Conservation (phyloP, 2,797 vertebrate species). For the Cryptoblepharus egeriae region DNA sequence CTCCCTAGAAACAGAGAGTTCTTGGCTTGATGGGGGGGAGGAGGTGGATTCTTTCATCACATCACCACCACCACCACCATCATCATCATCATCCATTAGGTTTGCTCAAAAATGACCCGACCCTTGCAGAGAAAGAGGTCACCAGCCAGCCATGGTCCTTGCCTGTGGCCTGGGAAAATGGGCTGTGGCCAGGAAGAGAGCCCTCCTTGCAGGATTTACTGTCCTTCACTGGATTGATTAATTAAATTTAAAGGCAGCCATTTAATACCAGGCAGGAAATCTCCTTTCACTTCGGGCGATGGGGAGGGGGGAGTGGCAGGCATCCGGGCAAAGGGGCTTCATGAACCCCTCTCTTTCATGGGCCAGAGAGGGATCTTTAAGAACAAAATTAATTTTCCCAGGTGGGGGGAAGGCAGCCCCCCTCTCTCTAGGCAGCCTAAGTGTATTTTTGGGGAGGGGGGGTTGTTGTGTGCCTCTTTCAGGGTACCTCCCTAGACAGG, state of each 20-base stretch:
- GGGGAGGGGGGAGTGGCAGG: neutral
- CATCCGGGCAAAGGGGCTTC: neutral
- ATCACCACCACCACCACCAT: neutral
- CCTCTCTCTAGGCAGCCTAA: too few relatives aligned
- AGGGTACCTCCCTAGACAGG: neutral
- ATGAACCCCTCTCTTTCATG: neutral
- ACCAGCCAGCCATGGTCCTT: neutral
- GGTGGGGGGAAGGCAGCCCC: too few relatives aligned
- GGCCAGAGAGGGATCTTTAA: neutral
- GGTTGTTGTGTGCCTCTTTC: too few relatives aligned
- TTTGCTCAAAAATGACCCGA: neutral
- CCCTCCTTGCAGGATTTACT: conserved; percentile 16
- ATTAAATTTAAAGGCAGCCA: conserved; percentile 17
- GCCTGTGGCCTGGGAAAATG: neutral
- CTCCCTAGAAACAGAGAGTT: neutral
- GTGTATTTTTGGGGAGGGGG: too few relatives aligned
- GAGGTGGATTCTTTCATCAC: neutral
- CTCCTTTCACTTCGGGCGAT: neutral
- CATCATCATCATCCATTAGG: too few relatives aligned
- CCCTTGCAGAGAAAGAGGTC: neutral
- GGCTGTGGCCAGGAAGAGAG: neutral
- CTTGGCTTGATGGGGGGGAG: too few relatives aligned
- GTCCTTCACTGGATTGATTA: conserved; percentile 16
- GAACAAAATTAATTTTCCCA: neutral
- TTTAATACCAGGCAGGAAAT: conserved; percentile 28